A percentile compares a stretch with the other conserved stretches of the same genome.
These are phyloP conservation scores for Ceyx melanurus DNA, from an alignment of 2,113 vertebrate genomes.

Conservation along the genomic window DNA sequence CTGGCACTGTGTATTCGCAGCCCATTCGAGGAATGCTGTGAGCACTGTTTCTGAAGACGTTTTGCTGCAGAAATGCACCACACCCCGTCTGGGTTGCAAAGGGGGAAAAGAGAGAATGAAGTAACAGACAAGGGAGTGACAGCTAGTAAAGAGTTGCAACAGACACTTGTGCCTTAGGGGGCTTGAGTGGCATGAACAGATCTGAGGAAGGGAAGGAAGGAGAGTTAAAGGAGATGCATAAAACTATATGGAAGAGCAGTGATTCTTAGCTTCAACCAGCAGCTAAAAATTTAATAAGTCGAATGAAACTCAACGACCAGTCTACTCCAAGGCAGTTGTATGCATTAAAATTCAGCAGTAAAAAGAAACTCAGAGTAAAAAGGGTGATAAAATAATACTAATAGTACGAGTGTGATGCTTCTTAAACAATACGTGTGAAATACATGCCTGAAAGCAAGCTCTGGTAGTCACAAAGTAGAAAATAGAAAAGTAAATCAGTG, in stretches of 20 bases:
- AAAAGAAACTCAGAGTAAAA: neutral
- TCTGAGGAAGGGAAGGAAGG: neutral
- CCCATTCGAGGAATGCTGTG: neutral
- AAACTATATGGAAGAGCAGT: neutral
- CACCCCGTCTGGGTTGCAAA: neutral
- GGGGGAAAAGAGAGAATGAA: neutral
- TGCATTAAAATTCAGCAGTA: neutral
- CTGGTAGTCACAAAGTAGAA: neutral
- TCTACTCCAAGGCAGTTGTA: neutral
- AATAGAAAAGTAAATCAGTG: neutral
- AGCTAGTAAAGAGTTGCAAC: constrained; percentile 28
- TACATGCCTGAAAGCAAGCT: neutral
- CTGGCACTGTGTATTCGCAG: neutral
- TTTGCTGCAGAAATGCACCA: constrained; percentile 2
- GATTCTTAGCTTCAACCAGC: neutral
- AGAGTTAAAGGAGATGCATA: neutral
- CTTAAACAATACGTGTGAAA: neutral
- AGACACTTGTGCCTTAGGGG: constrained; percentile 8
- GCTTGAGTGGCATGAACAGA: neutral
- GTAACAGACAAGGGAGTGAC: neutral
- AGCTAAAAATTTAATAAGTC: neutral
- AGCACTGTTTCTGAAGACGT: neutral
- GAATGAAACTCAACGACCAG: neutral
- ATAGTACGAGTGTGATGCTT: neutral
- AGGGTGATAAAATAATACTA: neutral